Conservation (phyloP, 2,113 vertebrate species). For the Aepyceros melampus region DNA sequence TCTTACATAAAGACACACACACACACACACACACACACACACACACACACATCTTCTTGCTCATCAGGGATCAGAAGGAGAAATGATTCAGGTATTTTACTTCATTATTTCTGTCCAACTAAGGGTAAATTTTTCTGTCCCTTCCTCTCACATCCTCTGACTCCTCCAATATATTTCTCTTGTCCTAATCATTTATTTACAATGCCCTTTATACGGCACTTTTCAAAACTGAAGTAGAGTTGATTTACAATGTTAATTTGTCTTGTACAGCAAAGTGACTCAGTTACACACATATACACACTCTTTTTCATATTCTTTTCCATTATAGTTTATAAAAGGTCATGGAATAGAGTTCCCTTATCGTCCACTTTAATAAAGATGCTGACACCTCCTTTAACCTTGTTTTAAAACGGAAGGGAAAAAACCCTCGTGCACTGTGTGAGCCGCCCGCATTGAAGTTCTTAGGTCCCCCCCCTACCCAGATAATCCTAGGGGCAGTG, state of each 20-base stretch:
- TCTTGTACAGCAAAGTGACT: neutral
- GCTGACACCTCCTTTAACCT: neutral
- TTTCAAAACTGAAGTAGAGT: neutral
- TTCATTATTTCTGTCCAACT: neutral
- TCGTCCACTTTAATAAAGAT: neutral
- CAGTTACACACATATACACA: neutral
- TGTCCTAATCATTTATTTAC: neutral
- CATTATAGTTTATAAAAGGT: neutral
- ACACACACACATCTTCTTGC: neutral
- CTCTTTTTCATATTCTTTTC: neutral
- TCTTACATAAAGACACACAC: neutral
- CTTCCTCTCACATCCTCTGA: neutral
- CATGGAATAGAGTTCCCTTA: neutral
- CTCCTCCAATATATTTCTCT: neutral
- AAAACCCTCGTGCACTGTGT: neutral
- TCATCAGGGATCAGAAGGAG: neutral
- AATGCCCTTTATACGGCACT: neutral
- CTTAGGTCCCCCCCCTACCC: accelerated
- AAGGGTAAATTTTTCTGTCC: too few relatives aligned
- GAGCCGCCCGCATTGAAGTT: accelerated
- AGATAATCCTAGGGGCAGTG: neutral
- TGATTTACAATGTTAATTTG: neutral
- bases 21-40: too few relatives aligned
- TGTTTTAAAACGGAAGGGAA: neutral
- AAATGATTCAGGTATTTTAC: neutral